These are phyloP conservation scores for Malacoctenus gilli DNA, from an alignment of 2,797 vertebrate species.

Conservation along the genomic window DNA sequence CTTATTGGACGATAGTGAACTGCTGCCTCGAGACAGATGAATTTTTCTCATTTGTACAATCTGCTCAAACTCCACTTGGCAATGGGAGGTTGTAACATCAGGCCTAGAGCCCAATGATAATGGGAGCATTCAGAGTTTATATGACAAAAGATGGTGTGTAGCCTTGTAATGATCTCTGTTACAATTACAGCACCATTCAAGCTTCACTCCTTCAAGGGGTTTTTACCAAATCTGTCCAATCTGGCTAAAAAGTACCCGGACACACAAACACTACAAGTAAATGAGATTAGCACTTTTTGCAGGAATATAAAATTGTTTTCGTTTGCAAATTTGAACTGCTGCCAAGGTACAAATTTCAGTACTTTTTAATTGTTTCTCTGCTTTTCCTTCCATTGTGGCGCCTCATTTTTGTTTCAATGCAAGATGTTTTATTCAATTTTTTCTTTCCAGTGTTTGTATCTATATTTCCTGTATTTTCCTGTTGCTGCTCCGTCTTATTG, in stretches of 20 bases:
- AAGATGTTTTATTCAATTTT: too few relatives aligned
- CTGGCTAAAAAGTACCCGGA: constrained; percentile 30
- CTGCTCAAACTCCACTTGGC: constrained; percentile 73
- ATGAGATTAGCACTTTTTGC: background rate
- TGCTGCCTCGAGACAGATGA: constrained; percentile 66
- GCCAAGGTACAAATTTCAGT: background rate
- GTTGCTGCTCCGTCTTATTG: too few relatives aligned
- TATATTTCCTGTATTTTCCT: too few relatives aligned
- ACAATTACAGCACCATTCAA: constrained; percentile 60
- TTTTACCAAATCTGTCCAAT: constrained; percentile 32
- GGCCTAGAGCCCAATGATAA: constrained; percentile 71
- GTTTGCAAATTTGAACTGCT: background rate
- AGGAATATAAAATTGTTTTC: background rate
- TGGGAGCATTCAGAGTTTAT: constrained; percentile 69
- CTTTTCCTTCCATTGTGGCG: too few relatives aligned
- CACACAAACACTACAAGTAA: background rate
- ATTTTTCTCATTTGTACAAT: constrained; percentile 72
- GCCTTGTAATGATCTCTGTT: constrained; percentile 64
- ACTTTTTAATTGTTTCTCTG: too few relatives aligned
- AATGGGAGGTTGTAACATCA: constrained; percentile 75
- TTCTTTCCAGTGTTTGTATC: too few relatives aligned
- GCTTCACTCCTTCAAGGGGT: constrained; percentile 55
- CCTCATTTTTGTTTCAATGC: too few relatives aligned
- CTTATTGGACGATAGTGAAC: constrained; percentile 67
- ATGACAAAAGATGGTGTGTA: constrained; percentile 68